Evolutionary conservation across 35 echinoderm and acorn worm species (phyloP).

Genomic region (Heliocidaris erythrogramma): DNA sequence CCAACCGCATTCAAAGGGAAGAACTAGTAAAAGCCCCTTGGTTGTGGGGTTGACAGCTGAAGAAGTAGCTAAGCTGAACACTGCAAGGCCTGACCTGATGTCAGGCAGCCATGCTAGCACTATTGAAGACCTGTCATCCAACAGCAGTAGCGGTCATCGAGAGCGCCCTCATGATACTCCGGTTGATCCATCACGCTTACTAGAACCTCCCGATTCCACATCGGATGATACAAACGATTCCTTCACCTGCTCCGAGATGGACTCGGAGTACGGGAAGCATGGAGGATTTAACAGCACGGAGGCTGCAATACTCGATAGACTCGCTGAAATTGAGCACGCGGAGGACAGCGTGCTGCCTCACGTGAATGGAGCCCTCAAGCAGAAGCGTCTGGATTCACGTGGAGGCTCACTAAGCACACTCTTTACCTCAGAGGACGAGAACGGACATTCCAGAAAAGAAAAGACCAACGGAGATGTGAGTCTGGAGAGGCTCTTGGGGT

Average conservation of each 20-base stretch:
- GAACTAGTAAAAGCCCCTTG: conserved; percentile 58
- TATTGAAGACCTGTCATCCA: conserved; percentile 89
- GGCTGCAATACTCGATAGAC: conserved; percentile 67
- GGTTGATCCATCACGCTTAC: conserved; percentile 58
- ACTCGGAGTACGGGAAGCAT: conserved; percentile 69
- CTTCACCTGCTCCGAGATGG: conserved; percentile 97
- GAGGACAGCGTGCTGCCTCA: conserved; percentile 58
- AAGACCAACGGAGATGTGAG: conserved; percentile 72
- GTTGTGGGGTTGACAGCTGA: conserved; percentile 85
- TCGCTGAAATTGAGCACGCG: conserved; percentile 77
- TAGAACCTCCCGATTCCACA: conserved; percentile 82
- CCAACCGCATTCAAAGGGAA: conserved; percentile 50
- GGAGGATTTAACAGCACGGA: conserved; percentile 57
- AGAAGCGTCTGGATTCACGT: conserved; percentile 71
- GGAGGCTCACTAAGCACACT: conserved; percentile 87
- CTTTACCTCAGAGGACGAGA: conserved; percentile 92
- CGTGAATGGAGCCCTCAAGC: conserved; percentile 50
- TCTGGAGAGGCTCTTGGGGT: conserved; percentile 86
- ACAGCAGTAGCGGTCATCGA: conserved; percentile 55
- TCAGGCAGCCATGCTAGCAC: conserved; percentile 93
- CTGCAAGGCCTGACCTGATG: conserved; percentile 83
- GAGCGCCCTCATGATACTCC: conserved; percentile 41
- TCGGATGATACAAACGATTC: conserved; percentile 88
- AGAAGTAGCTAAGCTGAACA: conserved; percentile 86
- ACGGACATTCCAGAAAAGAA: conserved; percentile 47